phyloP scores from a whole-genome alignment of 2,888 invertebrate genomes.

The Amiota minor region DNA sequence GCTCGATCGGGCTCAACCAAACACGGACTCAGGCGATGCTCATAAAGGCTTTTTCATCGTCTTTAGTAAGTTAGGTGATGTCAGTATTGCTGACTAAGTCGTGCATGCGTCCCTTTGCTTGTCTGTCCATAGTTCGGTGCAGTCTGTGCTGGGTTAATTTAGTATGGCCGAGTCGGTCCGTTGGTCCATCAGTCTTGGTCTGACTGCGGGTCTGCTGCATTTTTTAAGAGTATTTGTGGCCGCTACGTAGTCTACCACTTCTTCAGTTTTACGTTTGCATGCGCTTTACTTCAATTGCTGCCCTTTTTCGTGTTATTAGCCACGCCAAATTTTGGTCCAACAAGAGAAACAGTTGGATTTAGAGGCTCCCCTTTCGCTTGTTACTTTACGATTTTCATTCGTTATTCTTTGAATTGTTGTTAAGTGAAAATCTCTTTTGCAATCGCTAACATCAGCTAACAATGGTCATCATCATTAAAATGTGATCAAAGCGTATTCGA shows the following conservation, averaged over 20 bases:
- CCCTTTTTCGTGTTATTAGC: not conserved
- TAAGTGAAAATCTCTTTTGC: slow-evolving; percentile 68
- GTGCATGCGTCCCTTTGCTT: not conserved
- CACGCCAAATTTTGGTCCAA: too few relatives aligned
- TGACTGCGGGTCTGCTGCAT: not conserved
- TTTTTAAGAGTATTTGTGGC: not conserved
- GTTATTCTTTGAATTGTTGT: slow-evolving; percentile 42
- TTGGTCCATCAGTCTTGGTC: too few relatives aligned
- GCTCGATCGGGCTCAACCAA: slow-evolving; percentile 39
- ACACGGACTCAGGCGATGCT: too few relatives aligned
- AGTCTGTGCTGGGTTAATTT: too few relatives aligned
- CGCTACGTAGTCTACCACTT: slow-evolving; percentile 22
- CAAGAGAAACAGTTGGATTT: slow-evolving; percentile 10
- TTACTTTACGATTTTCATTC: not conserved
- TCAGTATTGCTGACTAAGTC: slow-evolving; percentile 63
- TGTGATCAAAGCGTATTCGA: slow-evolving; percentile 66
- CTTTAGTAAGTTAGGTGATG: slow-evolving; percentile 41
- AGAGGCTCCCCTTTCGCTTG: slow-evolving; percentile 3
- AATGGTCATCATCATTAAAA: slow-evolving; percentile 73
- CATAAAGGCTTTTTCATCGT: too few relatives aligned
- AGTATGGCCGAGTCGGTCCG: too few relatives aligned
- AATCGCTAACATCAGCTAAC: slow-evolving; percentile 72
- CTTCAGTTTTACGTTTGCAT: slow-evolving; percentile 60
- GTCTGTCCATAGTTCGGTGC: too few relatives aligned
- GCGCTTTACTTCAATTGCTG: slow-evolving; percentile 47